These are phyloP conservation scores for Coryphaenoides rupestris DNA, from an alignment of 2,113 vertebrate species.

Conservation along the genomic window DNA sequence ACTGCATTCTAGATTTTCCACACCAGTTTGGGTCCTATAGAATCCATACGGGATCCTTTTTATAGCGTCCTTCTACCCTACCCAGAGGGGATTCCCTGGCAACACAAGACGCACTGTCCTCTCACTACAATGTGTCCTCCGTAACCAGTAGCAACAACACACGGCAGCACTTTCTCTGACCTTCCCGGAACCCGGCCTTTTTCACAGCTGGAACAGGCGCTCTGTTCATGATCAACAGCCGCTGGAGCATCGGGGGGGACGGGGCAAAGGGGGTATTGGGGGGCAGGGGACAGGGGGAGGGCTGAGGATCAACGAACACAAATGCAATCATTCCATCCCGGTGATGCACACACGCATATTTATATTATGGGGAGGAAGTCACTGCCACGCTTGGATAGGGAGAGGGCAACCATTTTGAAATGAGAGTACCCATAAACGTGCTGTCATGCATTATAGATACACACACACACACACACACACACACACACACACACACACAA, in stretches of 20 bases:
- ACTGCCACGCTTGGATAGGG: not conserved
- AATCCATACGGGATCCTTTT: not conserved
- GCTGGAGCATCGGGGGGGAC: too few relatives aligned
- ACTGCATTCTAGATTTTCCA: too few relatives aligned
- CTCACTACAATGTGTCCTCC: not conserved
- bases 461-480: too few relatives aligned
- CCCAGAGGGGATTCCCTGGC: conserved; percentile 11
- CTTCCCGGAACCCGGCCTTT: conserved; percentile 14
- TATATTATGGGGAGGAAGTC: too few relatives aligned
- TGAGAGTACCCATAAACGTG: not conserved
- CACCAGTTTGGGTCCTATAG: not conserved
- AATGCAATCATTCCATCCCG: too few relatives aligned
- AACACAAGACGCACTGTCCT: conserved; percentile 26
- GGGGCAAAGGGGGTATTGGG: too few relatives aligned
- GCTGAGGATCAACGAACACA: too few relatives aligned
- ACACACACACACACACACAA: not conserved
- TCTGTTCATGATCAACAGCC: too few relatives aligned
- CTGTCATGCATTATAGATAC: too few relatives aligned
- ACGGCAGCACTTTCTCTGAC: conserved; percentile 14
- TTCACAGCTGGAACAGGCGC: not conserved
- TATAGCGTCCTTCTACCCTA: not conserved
- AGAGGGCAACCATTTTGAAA: conserved; percentile 28
- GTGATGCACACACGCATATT: too few relatives aligned
- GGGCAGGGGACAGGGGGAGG: too few relatives aligned
- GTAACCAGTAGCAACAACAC: conserved; percentile 6